Percentiles rank a stretch among this genome's conserved stretches.
phyloP scores from a whole-genome alignment of 2,797 vertebrate genomes.

The Typhlichthys eigenmanni region DNA sequence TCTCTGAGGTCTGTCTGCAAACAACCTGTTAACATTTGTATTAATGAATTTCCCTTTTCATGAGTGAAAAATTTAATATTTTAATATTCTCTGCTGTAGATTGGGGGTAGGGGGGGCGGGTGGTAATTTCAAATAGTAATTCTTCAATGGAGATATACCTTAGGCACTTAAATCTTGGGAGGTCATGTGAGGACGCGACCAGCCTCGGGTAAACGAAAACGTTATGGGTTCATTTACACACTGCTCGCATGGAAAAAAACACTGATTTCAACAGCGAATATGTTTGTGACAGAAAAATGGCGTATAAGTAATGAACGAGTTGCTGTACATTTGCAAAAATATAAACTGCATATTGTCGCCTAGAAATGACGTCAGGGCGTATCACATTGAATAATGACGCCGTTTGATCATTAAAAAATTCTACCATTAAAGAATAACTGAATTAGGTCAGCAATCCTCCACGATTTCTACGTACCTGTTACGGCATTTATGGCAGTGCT shows the following conservation, averaged over 20 bases:
- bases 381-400: slow-evolving; percentile 80
- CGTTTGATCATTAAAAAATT: slow-evolving; percentile 75
- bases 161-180: too few relatives aligned
- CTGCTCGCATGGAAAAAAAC: too few relatives aligned
- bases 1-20: not conserved
- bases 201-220: slow-evolving; percentile 22
- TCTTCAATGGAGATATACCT: too few relatives aligned
- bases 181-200: slow-evolving; percentile 68
- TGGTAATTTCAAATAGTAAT: too few relatives aligned
- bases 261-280: too few relatives aligned
- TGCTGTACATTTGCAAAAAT: not conserved
- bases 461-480: slow-evolving; percentile 3
- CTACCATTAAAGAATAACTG: slow-evolving; percentile 72
- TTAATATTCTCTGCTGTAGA: too few relatives aligned
- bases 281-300: not conserved
- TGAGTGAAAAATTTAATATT: too few relatives aligned
- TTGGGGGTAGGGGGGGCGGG: too few relatives aligned
- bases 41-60: too few relatives aligned
- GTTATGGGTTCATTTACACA: slow-evolving; percentile 3
- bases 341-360: slow-evolving; percentile 65
- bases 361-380: slow-evolving; percentile 80
- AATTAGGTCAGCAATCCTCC: slow-evolving; percentile 66
- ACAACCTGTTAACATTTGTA: not conserved
- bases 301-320: not conserved
- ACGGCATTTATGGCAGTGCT: not conserved